Evolutionary conservation across 1,140 invertebrate species (phyloP), one percentile per base, ranked within the genome.

Genomic region (Hydropsyche tenuis): DNA sequence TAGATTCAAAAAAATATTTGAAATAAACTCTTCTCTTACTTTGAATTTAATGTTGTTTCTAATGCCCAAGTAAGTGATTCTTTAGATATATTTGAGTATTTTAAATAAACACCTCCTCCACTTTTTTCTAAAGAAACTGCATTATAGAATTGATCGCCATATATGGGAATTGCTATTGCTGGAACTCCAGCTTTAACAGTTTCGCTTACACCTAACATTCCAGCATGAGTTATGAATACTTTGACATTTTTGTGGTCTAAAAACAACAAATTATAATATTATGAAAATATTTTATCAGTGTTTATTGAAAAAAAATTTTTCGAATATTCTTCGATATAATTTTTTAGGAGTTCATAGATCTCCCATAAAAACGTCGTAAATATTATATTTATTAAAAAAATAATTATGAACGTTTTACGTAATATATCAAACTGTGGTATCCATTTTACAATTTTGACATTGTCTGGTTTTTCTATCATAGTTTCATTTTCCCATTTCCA

Each of bases 191-290:
- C 87, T 72, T 87, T 84, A 62, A 90, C 81, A 2, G 88, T 84
- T 78, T 91, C 89, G 46, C 86, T 87, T 4, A 85, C 85, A 3
- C 90, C 87, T 76, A 89, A 81, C 20, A 89, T 83, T 1, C 89
- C 90, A 12, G 88, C 87, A 76, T 92, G 90, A 1, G 87, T 87
- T 30, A 91, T 85, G 74, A 90, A 90, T 1, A 83, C 84, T 72
- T 79, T 83, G 0, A 86, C 82, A 69, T 88, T 87, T 16, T 86
- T 83, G 79, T 90, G 88, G 64, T 80, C 88, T 88, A 77, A 78
- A 60, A 70, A n/a, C n/a, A n/a, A n/a, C n/a, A n/a, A n/a, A n/a
- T n/a, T n/a, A n/a, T n/a, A n/a, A n/a, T n/a, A n/a, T n/a, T n/a
- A n/a, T n/a, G n/a, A 9, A n/a, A n/a, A n/a, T n/a, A n/a, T n/a